Base-by-base conservation (phyloP, 2,797 vertebrate genomes). In the Lithobates pipiens region DNA sequence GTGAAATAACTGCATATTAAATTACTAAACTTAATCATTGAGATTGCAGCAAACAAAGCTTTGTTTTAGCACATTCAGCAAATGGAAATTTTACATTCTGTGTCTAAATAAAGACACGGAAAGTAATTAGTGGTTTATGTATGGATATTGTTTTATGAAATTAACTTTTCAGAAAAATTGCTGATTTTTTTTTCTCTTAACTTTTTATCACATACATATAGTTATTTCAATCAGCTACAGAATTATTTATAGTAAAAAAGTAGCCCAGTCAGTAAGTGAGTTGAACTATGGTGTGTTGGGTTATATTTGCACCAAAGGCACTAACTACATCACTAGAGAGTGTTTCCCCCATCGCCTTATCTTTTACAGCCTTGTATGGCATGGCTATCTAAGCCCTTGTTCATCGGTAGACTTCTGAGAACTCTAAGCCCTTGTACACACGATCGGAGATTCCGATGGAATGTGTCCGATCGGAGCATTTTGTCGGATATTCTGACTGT, bases 111-210 rank as follows among this genome's bases (percentile, higher is more conserved):
- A 76, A 63, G 46, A 54, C 63, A 80, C 54, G 57, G 63, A 72
- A 80, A 85, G 71, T 80, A 81, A 85, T 76, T 80, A 69, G 39
- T 76, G 75, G 80, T 88, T 90, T 85, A 36, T 79, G n/a, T 46
- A 67, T 74, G 32, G 25, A 65, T 18, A 84, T 78, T 77, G 61
- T 77, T 50, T 77, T 76, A 29, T 36, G 29, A 44, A 18, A 63
- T 42, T 76, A 73, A 75, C 54, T 34, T 68, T 44, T 42, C n/a
- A 63, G 9, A n/a, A 72, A 44, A 77, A 39, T 73, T 78, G 67
- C 79, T 72, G 78, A 80, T 67, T 67, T 78, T 80, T 57, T 57
- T 67, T 25, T 63, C 61, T 65, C 61, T 25, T 67, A 25, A 67
- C n/a, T 67, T 67, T 67, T 67, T 67, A 67, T 29, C n/a, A 27